phyloP scores from a whole-genome alignment of 2,888 invertebrate genomes.

The Parnassius glacialis region DNA sequence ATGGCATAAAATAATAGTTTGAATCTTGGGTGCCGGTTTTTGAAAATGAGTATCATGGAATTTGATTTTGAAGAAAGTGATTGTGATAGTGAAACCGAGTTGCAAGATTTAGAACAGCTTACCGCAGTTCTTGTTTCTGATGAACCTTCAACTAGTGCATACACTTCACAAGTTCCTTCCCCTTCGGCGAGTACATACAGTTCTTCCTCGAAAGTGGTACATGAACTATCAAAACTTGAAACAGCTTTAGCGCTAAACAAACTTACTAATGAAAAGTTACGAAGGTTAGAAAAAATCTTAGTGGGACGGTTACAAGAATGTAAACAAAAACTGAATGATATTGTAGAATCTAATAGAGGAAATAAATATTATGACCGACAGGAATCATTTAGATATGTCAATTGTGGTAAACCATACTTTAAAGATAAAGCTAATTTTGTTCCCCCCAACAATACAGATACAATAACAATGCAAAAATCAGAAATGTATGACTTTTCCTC shows the following conservation, averaged over 20 bases:
- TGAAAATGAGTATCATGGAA: slow-evolving; percentile 30
- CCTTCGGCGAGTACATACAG: slow-evolving; percentile 24
- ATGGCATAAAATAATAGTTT: too few species aligned
- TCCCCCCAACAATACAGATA: slow-evolving; percentile 82
- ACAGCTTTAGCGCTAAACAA: slow-evolving; percentile 59
- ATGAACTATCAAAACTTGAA: slow-evolving; percentile 44
- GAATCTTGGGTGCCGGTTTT: not conserved
- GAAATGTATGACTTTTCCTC: slow-evolving; percentile 72
- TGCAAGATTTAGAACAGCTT: slow-evolving; percentile 43
- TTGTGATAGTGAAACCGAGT: slow-evolving; percentile 44
- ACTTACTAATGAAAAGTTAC: slow-evolving; percentile 54
- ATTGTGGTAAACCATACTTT: slow-evolving; percentile 84
- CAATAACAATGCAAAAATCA: slow-evolving; percentile 55
- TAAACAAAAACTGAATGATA: slow-evolving; percentile 44
- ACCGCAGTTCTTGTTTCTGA: slow-evolving; percentile 41
- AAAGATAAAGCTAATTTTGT: slow-evolving; percentile 80
- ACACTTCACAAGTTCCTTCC: slow-evolving; percentile 28
- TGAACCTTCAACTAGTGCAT: slow-evolving; percentile 31
- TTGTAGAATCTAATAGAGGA: slow-evolving; percentile 30
- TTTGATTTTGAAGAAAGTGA: slow-evolving; percentile 34
- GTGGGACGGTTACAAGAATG: slow-evolving; percentile 54
- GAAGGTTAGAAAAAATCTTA: slow-evolving; percentile 53
- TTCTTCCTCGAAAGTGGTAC: slow-evolving; percentile 26
- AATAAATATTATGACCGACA: slow-evolving; percentile 35
- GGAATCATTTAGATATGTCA: slow-evolving; percentile 47